Evolutionary conservation across 2,113 vertebrate genomes (phyloP).

Genomic region (Tor tambroides): DNA sequence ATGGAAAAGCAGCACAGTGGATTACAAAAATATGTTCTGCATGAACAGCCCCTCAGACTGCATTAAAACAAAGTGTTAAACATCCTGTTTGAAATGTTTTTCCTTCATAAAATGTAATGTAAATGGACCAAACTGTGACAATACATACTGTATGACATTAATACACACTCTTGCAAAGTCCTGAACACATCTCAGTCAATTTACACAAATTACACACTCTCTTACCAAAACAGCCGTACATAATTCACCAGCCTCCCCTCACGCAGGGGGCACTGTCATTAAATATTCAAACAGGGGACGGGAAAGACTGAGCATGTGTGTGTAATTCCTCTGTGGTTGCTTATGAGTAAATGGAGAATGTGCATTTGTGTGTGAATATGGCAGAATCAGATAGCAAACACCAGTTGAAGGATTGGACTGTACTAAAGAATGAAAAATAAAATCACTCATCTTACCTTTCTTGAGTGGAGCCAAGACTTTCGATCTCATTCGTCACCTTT

Average conservation of each 20-base stretch:
- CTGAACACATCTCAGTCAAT: not conserved
- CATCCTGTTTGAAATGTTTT: not conserved
- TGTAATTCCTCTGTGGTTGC: not conserved
- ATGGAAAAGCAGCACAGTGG: not conserved
- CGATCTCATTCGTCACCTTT: conserved; percentile 96
- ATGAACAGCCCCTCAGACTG: not conserved
- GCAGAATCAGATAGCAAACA: conserved; percentile 17
- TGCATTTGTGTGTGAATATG: conserved; percentile 1
- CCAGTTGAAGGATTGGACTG: not conserved
- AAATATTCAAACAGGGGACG: conserved; percentile 18
- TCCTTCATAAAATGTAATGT: not conserved
- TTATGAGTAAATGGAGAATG: conserved; percentile 6
- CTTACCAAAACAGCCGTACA: conserved; percentile 8
- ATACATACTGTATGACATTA: not conserved
- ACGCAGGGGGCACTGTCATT: conserved; percentile 5
- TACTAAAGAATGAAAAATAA: not conserved
- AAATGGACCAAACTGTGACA: too few species aligned
- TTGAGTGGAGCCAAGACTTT: conserved; percentile 93
- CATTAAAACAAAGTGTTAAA: not conserved
- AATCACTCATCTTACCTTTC: conserved; percentile 83
- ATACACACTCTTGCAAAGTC: not conserved
- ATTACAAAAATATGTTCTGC: not conserved
- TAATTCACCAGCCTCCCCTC: conserved; percentile 23
- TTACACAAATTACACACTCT: not conserved
- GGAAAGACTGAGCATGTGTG: not conserved